These are phyloP conservation scores for Cryptomyrus ogoouensis DNA, from an alignment of 2,113 vertebrate species.

Conservation along the genomic window DNA sequence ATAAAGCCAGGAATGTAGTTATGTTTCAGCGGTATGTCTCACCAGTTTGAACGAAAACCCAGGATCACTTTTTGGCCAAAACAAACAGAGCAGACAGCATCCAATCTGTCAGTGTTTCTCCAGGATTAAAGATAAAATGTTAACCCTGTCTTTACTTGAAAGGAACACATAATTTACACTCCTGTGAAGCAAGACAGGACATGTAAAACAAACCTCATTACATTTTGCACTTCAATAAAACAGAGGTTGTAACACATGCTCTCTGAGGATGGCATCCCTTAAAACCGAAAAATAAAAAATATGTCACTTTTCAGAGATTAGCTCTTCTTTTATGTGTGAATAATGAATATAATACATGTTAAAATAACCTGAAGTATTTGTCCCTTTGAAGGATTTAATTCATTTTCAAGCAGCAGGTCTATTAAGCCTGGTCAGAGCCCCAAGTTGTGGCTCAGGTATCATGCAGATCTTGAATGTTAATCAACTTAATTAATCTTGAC, in stretches of 20 bases:
- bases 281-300: background rate
- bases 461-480: conserved; percentile 3
- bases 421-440: conserved; percentile 20
- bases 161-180: background rate
- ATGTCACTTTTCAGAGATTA: background rate
- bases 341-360: background rate
- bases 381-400: background rate
- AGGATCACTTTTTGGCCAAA: background rate
- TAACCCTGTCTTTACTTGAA: background rate
- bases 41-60: background rate
- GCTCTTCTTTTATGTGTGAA: background rate
- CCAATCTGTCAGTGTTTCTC: conserved; percentile 5
- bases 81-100: background rate
- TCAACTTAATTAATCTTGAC: conserved; percentile 30
- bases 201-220: background rate
- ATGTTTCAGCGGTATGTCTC: background rate
- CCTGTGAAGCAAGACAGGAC: background rate
- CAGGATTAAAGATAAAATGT: background rate
- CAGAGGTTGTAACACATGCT: background rate
- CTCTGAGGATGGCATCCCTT: background rate
- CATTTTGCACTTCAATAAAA: background rate
- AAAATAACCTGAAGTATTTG: background rate
- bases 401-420: background rate
- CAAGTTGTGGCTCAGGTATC: conserved; percentile 30
- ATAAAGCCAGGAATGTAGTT: background rate